phyloP scores from a whole-genome alignment of 2,113 vertebrate species.

The Desmodus rotundus region DNA sequence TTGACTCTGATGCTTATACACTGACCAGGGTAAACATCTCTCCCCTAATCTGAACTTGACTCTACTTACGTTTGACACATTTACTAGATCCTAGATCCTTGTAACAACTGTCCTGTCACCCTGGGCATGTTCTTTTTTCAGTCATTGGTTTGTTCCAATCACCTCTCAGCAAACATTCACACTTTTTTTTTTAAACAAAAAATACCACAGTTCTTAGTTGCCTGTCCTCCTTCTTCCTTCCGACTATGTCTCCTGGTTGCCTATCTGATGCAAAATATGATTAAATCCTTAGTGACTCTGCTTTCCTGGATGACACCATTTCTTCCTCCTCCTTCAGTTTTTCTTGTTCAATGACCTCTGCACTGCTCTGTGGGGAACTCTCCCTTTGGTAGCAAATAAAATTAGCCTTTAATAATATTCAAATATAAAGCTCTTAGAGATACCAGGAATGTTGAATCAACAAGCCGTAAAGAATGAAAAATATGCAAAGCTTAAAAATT shows the following conservation, averaged over 20 bases:
- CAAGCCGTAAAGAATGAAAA: neutral
- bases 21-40: neutral
- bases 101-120: neutral
- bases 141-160: neutral
- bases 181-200: neutral
- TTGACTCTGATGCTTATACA: neutral
- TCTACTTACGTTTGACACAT: neutral
- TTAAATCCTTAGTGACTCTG: neutral
- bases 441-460: neutral
- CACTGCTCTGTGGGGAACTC: neutral
- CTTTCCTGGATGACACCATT: neutral
- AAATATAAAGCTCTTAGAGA: neutral
- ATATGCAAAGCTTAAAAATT: neutral
- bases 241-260: neutral
- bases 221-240: neutral
- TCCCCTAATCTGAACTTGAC: neutral
- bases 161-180: neutral
- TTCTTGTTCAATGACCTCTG: neutral
- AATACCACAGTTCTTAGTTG: neutral
- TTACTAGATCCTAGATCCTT: neutral
- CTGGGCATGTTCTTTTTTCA: neutral
- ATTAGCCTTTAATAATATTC: slow-evolving; percentile 6
- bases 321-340: neutral
- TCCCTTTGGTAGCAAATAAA: neutral
- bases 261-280: neutral